A percentile compares a stretch with the other conserved stretches of the same genome.
These are phyloP conservation scores for Lordiphosa mommai DNA, from an alignment of 1,140 invertebrate genomes.

Conservation along the genomic window DNA sequence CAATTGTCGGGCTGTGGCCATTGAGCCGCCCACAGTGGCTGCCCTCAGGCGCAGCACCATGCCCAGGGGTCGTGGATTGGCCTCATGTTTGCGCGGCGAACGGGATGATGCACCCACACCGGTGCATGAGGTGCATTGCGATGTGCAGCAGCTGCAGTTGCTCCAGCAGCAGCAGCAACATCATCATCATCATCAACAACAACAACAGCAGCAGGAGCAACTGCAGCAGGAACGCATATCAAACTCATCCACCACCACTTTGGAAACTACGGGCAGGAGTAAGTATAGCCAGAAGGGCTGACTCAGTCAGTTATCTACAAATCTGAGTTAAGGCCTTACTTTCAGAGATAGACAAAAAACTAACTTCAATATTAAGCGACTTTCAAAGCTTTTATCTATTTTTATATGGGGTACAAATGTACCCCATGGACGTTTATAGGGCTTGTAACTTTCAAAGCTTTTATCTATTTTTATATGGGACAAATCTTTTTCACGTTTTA, in stretches of 20 bases:
- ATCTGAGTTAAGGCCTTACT: no score
- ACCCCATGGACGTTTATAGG: no score
- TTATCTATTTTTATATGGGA: no score
- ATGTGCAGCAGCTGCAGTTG: slow-evolving; percentile 55
- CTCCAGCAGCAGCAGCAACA: slow-evolving; percentile 47
- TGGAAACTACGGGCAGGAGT: slow-evolving; percentile 60
- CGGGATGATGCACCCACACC: slow-evolving; percentile 71
- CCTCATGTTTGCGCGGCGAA: slow-evolving; percentile 76
- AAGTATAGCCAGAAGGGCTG: no score
- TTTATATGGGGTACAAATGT: no score
- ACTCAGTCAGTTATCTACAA: no score
- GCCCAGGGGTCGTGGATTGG: slow-evolving; percentile 69
- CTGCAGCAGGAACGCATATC: slow-evolving; percentile 16
- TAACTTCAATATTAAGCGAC: no score
- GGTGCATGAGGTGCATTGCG: slow-evolving; percentile 61
- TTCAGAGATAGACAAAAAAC: no score
- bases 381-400: no score
- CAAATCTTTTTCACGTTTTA: no score
- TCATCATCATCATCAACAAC: slow-evolving; percentile 17
- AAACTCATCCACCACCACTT: slow-evolving; percentile 15
- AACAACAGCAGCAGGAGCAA: slow-evolving; percentile 18
- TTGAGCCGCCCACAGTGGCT: slow-evolving; percentile 29
- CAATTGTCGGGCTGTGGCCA: slow-evolving; percentile 12
- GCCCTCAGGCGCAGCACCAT: slow-evolving; percentile 59
- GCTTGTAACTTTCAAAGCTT: no score